Base-by-base conservation (phyloP, 2,888 invertebrate genomes). In the Stenoptilia bipunctidactyla region DNA sequence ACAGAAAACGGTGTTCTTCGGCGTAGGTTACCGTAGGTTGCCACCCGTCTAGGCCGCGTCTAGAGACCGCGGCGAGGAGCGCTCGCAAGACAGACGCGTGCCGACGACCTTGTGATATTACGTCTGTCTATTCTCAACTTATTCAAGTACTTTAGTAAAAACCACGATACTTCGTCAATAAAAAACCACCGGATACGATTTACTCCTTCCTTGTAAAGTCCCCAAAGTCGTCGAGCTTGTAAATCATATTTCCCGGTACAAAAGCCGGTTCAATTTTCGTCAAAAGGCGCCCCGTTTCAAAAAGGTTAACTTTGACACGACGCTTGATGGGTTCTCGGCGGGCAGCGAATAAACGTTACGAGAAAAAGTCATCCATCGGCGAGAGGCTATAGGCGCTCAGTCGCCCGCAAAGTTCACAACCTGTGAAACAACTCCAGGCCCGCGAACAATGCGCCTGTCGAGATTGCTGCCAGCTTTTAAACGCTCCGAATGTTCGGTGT, bases 381-480 rank as follows among this genome's bases (percentile, higher is more conserved):
- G 48, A 44, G 38, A 40, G 43, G 43, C 48, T 42, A 5, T 14
- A 13, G 52, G 49, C 53, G 51, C 51, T 43, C 41, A 45, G 50
- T 51, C 51, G 52, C 51, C 52, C 53, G 47, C 58, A 55, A 61
- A 61, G 56, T 64, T 66, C 58, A 56, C 55, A 58, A 66, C 55
- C 58, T 58, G 55, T 56, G 56, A 59, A 69, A 61, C 58, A 60
- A 59, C 55, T 60, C 56, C 50, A 51, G 47, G 47, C 50, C 45
- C 45, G 46, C 49, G 50, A 56, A 66, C 64, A 67, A 68, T 63
- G 63, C 53, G 49, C 51, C 49, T 55, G 54, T 57, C 54, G 61
- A 60, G 61, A 69, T 69, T 63, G 54, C 62, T 59, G 61, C 51
- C 60, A 55, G 65, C 59, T 64, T 66, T 69, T 61, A 62, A 69